A percentile compares a stretch with the other conserved stretches of the same genome.
Evolutionary conservation across 2,113 vertebrate genomes (phyloP).

Genomic region (Cnemophilus loriae): DNA sequence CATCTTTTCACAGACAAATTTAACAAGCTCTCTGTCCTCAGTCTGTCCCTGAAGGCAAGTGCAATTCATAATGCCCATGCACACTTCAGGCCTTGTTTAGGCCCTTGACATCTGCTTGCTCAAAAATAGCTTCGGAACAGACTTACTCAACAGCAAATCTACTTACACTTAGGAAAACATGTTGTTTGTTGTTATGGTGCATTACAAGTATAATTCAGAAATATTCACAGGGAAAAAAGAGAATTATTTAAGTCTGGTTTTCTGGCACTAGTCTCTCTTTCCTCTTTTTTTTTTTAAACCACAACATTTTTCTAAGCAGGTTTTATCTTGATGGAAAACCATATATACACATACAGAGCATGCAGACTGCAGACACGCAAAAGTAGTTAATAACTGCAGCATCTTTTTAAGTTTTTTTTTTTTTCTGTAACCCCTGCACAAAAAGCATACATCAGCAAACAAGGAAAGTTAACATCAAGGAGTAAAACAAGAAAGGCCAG

Average conservation of each 20-base stretch:
- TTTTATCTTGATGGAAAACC: slow-evolving; percentile 38
- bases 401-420: background rate
- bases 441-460: slow-evolving; percentile 40
- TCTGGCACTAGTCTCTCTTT: background rate
- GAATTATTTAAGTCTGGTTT: background rate
- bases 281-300: background rate
- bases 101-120: slow-evolving; percentile 27
- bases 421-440: background rate
- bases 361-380: background rate
- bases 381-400: background rate
- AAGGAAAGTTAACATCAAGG: slow-evolving; percentile 20
- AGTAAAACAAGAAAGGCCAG: slow-evolving; percentile 56
- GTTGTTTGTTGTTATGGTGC: slow-evolving; percentile 56
- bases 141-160: slow-evolving; percentile 31
- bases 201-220: slow-evolving; percentile 44
- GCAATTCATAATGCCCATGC: background rate
- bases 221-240: background rate
- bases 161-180: slow-evolving; percentile 42
- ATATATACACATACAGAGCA: background rate
- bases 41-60: background rate
- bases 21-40: background rate
- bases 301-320: slow-evolving; percentile 16
- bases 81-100: slow-evolving; percentile 1
- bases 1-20: background rate
- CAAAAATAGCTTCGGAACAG: slow-evolving; percentile 41